phyloP scores from a whole-genome alignment of 1,140 invertebrate genomes.

The Temnothorax longispinosus region DNA sequence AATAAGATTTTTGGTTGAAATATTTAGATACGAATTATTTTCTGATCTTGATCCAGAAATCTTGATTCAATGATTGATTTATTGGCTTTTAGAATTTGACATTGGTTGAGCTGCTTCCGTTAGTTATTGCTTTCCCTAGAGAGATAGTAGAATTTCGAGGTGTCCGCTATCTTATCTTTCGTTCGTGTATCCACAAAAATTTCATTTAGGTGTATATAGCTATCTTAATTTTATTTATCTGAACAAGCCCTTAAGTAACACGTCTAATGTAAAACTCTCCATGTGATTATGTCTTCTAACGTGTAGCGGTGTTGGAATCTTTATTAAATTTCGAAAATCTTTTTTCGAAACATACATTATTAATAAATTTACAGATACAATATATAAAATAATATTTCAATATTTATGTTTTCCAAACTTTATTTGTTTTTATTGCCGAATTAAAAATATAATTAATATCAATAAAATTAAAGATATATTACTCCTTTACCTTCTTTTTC shows the following conservation, averaged over 20 bases:
- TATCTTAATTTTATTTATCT: slow-evolving; percentile 61
- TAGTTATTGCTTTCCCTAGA: slow-evolving; percentile 57
- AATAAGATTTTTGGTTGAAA: neutral
- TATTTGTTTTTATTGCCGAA: neutral
- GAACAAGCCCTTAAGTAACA: slow-evolving; percentile 26
- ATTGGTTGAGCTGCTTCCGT: neutral
- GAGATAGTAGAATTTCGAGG: slow-evolving; percentile 43
- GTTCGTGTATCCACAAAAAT: slow-evolving; percentile 40
- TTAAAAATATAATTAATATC: neutral
- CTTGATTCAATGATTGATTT: neutral
- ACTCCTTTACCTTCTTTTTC: neutral
- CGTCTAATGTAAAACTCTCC: neutral
- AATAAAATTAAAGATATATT: neutral
- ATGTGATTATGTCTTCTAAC: neutral
- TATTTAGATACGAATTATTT: too few relatives aligned
- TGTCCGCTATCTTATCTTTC: slow-evolving; percentile 66
- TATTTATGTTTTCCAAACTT: neutral
- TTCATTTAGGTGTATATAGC: slow-evolving; percentile 16
- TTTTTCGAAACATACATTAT: neutral
- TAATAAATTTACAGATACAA: neutral
- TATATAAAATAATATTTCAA: neutral
- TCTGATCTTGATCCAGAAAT: neutral
- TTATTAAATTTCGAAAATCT: neutral
- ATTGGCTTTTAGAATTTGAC: neutral
- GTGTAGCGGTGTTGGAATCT: neutral